These are phyloP conservation scores for Esox lucius DNA, from an alignment of 2,797 vertebrate genomes.

Conservation along the genomic window DNA sequence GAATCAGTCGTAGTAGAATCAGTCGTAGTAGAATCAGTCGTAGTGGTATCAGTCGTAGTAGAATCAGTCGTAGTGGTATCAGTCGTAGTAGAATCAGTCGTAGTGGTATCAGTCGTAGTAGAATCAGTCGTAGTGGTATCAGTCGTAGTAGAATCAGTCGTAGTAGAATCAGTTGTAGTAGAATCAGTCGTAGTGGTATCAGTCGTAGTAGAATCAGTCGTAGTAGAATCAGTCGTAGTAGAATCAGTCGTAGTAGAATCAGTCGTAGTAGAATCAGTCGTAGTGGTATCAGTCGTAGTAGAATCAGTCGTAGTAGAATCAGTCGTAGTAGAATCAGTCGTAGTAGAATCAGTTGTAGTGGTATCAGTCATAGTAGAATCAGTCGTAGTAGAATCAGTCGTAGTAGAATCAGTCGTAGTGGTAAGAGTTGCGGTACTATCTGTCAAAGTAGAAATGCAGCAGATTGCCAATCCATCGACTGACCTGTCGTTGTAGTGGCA, in stretches of 20 bases:
- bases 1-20: background rate
- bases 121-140: background rate
- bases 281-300: background rate
- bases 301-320: background rate
- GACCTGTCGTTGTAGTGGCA: background rate
- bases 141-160: too few relatives aligned
- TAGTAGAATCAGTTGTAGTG: background rate
- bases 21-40: background rate
- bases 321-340: background rate
- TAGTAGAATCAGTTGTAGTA: too few relatives aligned
- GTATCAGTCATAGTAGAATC: background rate
- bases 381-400: background rate
- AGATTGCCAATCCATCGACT: slow-evolving; percentile 29
- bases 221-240: background rate
- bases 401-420: background rate
- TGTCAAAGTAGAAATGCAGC: slow-evolving; percentile 9
- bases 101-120: background rate
- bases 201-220: background rate
- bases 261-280: background rate
- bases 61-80: background rate
- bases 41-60: background rate
- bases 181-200: background rate
- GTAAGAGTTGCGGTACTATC: too few relatives aligned
- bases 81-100: background rate
- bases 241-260: background rate